Percentiles rank a stretch among this genome's conserved stretches.
These are phyloP conservation scores for Drosophila serrata DNA, from an alignment of 1,140 invertebrate genomes.

Conservation along the genomic window DNA sequence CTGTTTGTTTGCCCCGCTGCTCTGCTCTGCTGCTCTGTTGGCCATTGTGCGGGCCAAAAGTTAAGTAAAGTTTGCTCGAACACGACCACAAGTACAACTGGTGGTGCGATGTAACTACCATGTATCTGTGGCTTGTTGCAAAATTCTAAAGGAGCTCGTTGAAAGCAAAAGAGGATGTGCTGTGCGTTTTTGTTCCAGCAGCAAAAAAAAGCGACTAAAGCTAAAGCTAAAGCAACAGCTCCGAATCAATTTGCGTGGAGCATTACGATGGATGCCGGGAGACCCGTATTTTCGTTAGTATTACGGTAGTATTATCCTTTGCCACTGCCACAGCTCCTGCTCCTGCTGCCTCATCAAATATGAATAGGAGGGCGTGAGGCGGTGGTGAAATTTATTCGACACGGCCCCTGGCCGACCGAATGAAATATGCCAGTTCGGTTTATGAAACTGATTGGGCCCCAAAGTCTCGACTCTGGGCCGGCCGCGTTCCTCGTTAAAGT, in stretches of 20 bases:
- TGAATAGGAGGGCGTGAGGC: slow-evolving; percentile 40
- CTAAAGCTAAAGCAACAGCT: slow-evolving; percentile 10
- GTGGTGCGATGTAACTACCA: slow-evolving; percentile 35
- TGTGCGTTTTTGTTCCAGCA: slow-evolving; percentile 23
- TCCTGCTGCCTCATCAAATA: slow-evolving; percentile 61
- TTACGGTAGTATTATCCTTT: slow-evolving; percentile 23
- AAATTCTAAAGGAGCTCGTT: slow-evolving; percentile 39
- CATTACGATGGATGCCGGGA: slow-evolving; percentile 7
- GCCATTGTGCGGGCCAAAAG: slow-evolving; percentile 56
- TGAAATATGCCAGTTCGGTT: slow-evolving; percentile 67
- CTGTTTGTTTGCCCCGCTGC: slow-evolving; percentile 58
- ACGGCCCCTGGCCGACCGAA: slow-evolving; percentile 12
- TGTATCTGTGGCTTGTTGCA: slow-evolving; percentile 59
- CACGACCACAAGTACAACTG: slow-evolving; percentile 63
- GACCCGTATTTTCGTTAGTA: slow-evolving; percentile 47
- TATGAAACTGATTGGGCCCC: slow-evolving; percentile 63
- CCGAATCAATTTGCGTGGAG: slow-evolving; percentile 39
- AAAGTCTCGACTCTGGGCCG: not conserved
- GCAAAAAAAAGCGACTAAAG: not conserved
- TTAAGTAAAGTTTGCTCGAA: slow-evolving; percentile 71
- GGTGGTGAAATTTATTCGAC: slow-evolving; percentile 51
- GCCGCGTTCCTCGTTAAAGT: slow-evolving; percentile 24
- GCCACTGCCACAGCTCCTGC: slow-evolving; percentile 15
- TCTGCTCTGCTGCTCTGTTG: not conserved
- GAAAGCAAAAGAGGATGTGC: slow-evolving; percentile 1